Conservation (phyloP, 2,888 invertebrate genomes). For the Encarsia formosa region DNA sequence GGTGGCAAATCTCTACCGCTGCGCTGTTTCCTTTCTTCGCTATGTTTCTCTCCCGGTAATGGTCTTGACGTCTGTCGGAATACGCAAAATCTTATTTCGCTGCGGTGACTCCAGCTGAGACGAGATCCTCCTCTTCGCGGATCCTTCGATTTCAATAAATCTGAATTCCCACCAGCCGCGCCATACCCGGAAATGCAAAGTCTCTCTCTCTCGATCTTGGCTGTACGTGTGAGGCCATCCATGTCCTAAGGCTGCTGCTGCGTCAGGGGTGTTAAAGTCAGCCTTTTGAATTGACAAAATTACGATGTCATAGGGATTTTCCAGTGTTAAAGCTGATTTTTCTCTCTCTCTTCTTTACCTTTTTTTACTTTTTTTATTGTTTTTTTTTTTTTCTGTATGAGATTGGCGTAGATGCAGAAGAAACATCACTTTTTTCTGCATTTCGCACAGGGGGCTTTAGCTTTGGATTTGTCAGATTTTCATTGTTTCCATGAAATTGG, state of each 20-base stretch:
- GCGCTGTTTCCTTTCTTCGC: constrained; percentile 25
- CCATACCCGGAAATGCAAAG: constrained; percentile 14
- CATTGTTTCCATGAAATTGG: too few relatives aligned
- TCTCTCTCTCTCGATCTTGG: constrained; percentile 6
- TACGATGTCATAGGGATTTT: constrained; percentile 7
- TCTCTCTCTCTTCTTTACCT: background rate
- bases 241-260: constrained; percentile 1
- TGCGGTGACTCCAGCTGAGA: constrained; percentile 19
- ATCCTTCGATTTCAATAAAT: constrained; percentile 41
- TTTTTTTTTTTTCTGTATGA: too few relatives aligned
- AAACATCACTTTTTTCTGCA: too few relatives aligned
- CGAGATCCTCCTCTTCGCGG: constrained; percentile 24
- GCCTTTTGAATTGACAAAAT: constrained; percentile 24
- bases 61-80: constrained; percentile 48
- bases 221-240: background rate
- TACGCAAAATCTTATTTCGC: constrained; percentile 49
- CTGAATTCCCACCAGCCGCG: constrained; percentile 21
- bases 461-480: too few relatives aligned
- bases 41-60: constrained; percentile 35
- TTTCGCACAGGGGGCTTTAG: too few relatives aligned
- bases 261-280: constrained; percentile 18
- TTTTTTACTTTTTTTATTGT: background rate
- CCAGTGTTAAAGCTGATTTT: too few relatives aligned
- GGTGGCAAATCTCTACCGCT: constrained; percentile 21
- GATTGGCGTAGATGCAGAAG: too few relatives aligned